phyloP scores from a whole-genome alignment of 2,888 invertebrate genomes.

The Entomobrya proxima region DNA sequence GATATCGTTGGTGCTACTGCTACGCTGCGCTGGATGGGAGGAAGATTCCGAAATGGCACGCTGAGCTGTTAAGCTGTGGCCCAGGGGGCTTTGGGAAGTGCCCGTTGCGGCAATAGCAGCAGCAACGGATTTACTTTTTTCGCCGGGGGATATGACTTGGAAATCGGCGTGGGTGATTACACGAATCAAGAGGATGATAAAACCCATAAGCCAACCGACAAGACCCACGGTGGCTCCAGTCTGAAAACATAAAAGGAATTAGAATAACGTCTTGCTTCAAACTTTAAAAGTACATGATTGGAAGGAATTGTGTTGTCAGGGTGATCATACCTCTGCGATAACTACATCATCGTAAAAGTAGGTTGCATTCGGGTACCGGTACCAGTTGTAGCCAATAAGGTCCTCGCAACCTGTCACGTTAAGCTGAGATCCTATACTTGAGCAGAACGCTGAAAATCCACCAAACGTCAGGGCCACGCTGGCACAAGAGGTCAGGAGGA shows the following conservation, averaged over 20 bases:
- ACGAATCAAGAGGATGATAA: conserved; percentile 72
- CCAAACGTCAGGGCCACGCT: conserved; percentile 72
- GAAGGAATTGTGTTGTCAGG: not conserved
- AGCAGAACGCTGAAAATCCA: conserved; percentile 73
- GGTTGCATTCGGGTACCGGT: conserved; percentile 66
- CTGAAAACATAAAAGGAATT: conserved; percentile 35
- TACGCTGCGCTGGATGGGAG: conserved; percentile 12
- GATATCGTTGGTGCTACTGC: conserved; percentile 60
- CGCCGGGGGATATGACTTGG: conserved; percentile 56
- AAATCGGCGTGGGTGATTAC: conserved; percentile 74
- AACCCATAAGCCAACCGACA: conserved; percentile 73
- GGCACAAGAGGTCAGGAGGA: conserved; percentile 71
- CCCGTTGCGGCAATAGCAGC: conserved; percentile 41
- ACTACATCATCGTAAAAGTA: conserved; percentile 74
- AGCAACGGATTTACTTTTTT: conserved; percentile 37
- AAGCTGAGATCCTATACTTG: conserved; percentile 69
- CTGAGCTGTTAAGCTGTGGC: conserved; percentile 5
- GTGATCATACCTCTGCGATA: conserved; percentile 71
- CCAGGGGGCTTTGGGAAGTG: conserved; percentile 46
- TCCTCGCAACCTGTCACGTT: conserved; percentile 73
- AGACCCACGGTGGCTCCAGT: conserved; percentile 73
- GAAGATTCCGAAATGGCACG: not conserved
- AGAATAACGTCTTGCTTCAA: not conserved
- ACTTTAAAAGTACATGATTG: not conserved
- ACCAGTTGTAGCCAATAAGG: conserved; percentile 71